phyloP scores from a whole-genome alignment of 2,797 vertebrate genomes.

The Sphenopsis melanotis region DNA sequence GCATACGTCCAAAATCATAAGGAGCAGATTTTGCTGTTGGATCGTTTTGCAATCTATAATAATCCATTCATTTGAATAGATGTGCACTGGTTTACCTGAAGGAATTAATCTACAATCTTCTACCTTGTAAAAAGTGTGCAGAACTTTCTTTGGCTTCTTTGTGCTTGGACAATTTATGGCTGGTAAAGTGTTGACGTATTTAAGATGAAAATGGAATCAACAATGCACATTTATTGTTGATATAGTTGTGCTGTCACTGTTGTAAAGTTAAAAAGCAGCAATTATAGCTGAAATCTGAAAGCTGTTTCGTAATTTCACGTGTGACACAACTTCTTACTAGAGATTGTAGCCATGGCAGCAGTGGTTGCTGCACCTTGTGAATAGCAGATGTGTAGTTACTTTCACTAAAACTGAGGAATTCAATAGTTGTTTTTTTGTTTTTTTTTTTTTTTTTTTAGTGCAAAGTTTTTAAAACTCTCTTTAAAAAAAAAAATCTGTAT shows the following conservation, averaged over 20 bases:
- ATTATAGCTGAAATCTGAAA: slow-evolving; percentile 34
- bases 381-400: neutral
- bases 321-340: neutral
- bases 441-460: neutral
- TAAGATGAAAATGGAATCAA: neutral
- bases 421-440: neutral
- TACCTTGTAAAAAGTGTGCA: neutral
- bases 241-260: neutral
- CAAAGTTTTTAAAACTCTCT: neutral
- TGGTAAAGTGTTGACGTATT: neutral
- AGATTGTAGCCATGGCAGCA: slow-evolving; percentile 58
- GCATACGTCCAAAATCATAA: neutral
- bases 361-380: neutral
- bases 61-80: neutral
- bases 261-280: slow-evolving; percentile 9
- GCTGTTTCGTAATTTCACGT: neutral
- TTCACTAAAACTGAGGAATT: neutral
- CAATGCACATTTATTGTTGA: neutral
- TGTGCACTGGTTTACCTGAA: neutral
- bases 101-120: neutral
- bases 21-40: neutral
- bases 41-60: neutral
- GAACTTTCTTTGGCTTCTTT: neutral
- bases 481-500: neutral
- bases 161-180: neutral